Base-by-base conservation (phyloP, 2,888 invertebrate genomes). In the Cheilosia scutellata region DNA sequence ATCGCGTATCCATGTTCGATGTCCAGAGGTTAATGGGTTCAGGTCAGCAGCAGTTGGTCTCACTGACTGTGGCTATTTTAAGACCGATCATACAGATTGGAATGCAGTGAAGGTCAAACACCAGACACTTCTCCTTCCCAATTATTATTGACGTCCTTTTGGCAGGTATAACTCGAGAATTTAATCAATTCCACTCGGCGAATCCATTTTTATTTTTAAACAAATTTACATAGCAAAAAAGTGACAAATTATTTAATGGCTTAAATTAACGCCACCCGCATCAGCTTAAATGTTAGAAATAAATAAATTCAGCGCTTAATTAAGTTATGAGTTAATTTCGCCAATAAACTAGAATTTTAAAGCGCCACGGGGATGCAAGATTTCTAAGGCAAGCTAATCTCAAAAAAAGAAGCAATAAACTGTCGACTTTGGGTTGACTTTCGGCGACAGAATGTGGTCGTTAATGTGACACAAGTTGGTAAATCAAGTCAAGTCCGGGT, bases 11-110 rank as follows among this genome's bases (percentile, higher is more conserved):
- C 65, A 71, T 76, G 82, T 82, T 66, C 65, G 71, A 60, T 60
- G 47, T 82, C 78, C 74, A 78, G 83, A 63, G 74, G 83, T 83
- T 83, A 83, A 83, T 78, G 78, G 83, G 83, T 83, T 83, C 83
- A 83, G 72, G 72, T 78, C 83, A 74, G 58, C 68, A 33, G 57
- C 60, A 74, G 53, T 60, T 60, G 37, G 51, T 57, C 25, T 20
- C 58, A n/a, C 20, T 29, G 47, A 37, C 37, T 53, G 29, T 0
- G 20, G 60, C 42, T 83, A 74, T 78, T 78, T 78, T 83, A 68
- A 74, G 57, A 66, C 47, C 55, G 16, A 62, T 66, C 82, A 58
- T 29, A 11, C 25, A 31, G 47, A 77, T 66, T 66, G 78, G 66
- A 83, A 83, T 83, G 57, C 62, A 60, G 42, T 37, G 83, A 83